These are phyloP conservation scores for Selenia dentaria DNA, from an alignment of 2,888 invertebrate genomes.

Conservation along the genomic window DNA sequence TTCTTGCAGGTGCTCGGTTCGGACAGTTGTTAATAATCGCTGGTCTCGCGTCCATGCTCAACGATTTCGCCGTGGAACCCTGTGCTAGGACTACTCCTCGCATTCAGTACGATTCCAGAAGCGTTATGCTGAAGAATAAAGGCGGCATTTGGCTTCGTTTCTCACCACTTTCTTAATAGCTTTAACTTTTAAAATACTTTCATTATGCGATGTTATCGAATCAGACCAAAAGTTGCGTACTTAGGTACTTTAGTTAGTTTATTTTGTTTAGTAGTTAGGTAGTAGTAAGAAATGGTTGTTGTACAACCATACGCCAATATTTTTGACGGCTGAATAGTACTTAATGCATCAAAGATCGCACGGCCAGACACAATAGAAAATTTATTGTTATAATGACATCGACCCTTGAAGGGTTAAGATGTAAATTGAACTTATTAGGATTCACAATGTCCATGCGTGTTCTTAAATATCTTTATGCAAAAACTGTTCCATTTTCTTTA, in stretches of 20 bases:
- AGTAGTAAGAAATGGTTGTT: not conserved
- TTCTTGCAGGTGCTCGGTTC: constrained; percentile 70
- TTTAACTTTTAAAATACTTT: constrained; percentile 6
- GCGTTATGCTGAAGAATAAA: constrained; percentile 77
- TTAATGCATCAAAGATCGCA: constrained; percentile 10
- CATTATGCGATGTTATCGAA: not conserved
- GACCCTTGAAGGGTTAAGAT: too few species aligned
- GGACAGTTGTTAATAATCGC: constrained; percentile 68
- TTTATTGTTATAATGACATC: too few species aligned
- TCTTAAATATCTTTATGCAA: too few species aligned
- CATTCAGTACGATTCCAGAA: constrained; percentile 72
- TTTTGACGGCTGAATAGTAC: constrained; percentile 9
- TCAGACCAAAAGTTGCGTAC: too few species aligned
- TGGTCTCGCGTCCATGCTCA: constrained; percentile 61
- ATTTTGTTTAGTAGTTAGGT: not conserved
- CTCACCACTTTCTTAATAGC: constrained; percentile 36
- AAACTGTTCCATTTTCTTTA: too few species aligned
- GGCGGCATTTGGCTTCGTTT: constrained; percentile 75
- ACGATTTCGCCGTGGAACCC: constrained; percentile 61
- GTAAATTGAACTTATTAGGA: too few species aligned
- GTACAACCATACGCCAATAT: not conserved
- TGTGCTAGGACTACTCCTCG: constrained; percentile 63
- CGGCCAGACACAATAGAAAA: too few species aligned
- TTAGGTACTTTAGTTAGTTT: too few species aligned
- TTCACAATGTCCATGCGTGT: too few species aligned